These are phyloP conservation scores for Troides oblongomaculatus DNA, from an alignment of 2,888 invertebrate genomes.

Conservation along the genomic window DNA sequence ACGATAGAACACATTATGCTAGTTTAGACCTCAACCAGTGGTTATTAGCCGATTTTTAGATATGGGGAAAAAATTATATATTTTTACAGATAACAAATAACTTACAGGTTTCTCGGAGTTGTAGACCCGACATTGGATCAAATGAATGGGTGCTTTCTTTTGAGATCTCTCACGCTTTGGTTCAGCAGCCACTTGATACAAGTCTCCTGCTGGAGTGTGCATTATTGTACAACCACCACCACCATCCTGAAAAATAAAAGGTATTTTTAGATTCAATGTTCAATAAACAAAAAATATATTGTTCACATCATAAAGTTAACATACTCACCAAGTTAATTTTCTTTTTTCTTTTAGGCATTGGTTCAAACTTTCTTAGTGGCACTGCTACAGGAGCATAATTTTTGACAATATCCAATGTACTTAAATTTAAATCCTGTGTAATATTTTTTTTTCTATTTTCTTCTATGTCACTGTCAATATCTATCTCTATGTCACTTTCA, in stretches of 20 bases:
- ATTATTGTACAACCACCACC: slow-evolving; percentile 83
- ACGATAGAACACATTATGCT: too few species aligned
- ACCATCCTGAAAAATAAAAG: slow-evolving; percentile 66
- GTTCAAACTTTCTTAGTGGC: slow-evolving; percentile 63
- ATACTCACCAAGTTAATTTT: slow-evolving; percentile 75
- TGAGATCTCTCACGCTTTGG: slow-evolving; percentile 61
- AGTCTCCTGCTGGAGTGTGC: slow-evolving; percentile 81
- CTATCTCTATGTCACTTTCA: slow-evolving; percentile 81
- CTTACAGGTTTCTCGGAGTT: slow-evolving; percentile 79
- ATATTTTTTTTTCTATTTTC: slow-evolving; percentile 33
- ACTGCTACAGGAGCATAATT: slow-evolving; percentile 56
- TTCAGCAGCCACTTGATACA: slow-evolving; percentile 65
- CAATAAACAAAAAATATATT: not conserved
- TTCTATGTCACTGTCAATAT: slow-evolving; percentile 78
- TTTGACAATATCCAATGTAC: slow-evolving; percentile 24
- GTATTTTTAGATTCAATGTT: not conserved
- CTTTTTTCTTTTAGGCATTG: slow-evolving; percentile 71
- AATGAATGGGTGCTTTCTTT: slow-evolving; percentile 72
- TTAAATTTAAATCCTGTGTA: slow-evolving; percentile 16
- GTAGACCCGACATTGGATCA: slow-evolving; percentile 82
- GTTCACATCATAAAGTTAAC: not conserved
- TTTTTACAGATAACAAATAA: slow-evolving; percentile 16
- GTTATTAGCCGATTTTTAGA: not conserved
- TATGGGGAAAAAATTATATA: too few species aligned
- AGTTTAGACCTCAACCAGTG: too few species aligned